Evolutionary conservation across 1,140 invertebrate genomes (phyloP), one percentile per base, ranked within the genome.

Genomic region (Cecropterus lyciades): DNA sequence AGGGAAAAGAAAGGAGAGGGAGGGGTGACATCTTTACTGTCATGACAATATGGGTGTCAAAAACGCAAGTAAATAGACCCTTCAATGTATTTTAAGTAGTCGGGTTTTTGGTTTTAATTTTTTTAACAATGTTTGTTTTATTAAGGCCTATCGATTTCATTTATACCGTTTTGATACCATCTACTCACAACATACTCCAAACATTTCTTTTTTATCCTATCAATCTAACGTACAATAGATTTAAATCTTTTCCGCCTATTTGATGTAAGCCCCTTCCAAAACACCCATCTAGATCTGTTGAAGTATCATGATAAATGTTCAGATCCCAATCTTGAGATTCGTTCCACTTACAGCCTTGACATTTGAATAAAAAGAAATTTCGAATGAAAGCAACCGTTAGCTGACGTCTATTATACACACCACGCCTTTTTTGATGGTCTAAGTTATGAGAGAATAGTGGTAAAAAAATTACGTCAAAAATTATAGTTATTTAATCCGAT

Each of bases 301-400:
- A 15, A 16, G 56, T 46, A 59, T 59, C 56, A 48, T 59, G 56
- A 59, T 59, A 48, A 59, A 59, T 59, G 56, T 33, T 33, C 43
- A 9, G 56, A 59, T 59, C 24, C 42, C 10, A 33, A 59, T 59
- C 56, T 59, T 15, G 13, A 51, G 48, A 52, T 33, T 33, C 5
- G 24, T 59, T 59, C 56, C 56, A 59, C 53, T 46, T 48, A 46
- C 20, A 59, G 56, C 14, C 56, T 48, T 59, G 56, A 59, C 56
- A 59, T 46, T 59, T 59, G 24, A 45, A 59, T 59, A 59, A 59
- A 59, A 59, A 59, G 56, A 59, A 59, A 46, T 59, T 59, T 59
- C 24, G 20, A 59, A 59, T 59, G 56, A 59, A 57, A 57, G 49
- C 49, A 45, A 46, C 42, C 55, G 42, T 57, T 55, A 55, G 33